Conservation (phyloP, 1,140 invertebrate genomes). For the Orussus abietinus region DNA sequence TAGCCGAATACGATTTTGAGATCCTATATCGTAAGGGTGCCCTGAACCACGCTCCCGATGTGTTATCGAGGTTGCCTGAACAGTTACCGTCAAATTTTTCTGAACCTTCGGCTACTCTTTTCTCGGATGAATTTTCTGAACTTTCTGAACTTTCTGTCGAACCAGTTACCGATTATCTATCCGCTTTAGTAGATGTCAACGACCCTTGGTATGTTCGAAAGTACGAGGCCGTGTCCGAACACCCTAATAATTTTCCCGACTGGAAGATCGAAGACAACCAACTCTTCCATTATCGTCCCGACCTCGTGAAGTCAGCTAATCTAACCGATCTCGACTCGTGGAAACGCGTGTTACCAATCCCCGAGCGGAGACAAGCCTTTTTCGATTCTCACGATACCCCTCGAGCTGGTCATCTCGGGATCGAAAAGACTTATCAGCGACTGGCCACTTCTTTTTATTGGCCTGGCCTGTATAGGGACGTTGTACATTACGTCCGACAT, state of each 20-base stretch:
- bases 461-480: slow-evolving; percentile 11
- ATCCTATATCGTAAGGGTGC: slow-evolving; percentile 41
- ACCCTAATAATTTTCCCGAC: slow-evolving; percentile 8
- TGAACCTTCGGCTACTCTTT: too few relatives aligned
- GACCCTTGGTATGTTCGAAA: slow-evolving; percentile 5
- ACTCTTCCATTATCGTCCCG: slow-evolving; percentile 9
- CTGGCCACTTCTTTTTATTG: slow-evolving; percentile 10
- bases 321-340: slow-evolving; percentile 10
- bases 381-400: slow-evolving; percentile 8
- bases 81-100: too few relatives aligned
- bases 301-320: neutral
- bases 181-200: neutral
- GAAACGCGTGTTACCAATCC: slow-evolving; percentile 19
- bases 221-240: neutral
- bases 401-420: slow-evolving; percentile 23
- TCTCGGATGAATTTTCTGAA: neutral
- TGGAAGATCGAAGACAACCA: slow-evolving; percentile 6
- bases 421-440: slow-evolving; percentile 20
- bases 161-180: neutral
- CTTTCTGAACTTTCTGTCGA: too few relatives aligned
- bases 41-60: too few relatives aligned
- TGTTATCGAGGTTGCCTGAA: neutral
- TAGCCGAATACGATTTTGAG: slow-evolving; percentile 44
- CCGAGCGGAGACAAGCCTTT: slow-evolving; percentile 8
- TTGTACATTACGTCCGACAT: neutral